Conservation (phyloP, 2,888 invertebrate species). For the Hypercompe scribonia region DNA sequence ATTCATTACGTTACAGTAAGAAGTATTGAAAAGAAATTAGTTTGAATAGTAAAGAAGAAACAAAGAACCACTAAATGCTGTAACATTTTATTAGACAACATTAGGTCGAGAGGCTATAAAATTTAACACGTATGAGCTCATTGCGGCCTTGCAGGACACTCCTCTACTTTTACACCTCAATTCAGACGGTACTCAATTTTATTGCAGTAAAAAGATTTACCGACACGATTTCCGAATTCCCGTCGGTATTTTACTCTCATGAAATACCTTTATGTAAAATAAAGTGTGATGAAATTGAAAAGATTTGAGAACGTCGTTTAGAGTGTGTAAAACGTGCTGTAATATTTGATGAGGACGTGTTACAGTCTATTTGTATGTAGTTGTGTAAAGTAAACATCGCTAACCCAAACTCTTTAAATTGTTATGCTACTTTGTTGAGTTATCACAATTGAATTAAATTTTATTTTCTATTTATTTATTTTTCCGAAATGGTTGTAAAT, state of each 20-base stretch:
- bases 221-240: conserved; percentile 43
- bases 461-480: no score
- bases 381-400: conserved; percentile 12
- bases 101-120: conserved; percentile 56
- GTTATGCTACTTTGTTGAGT: background rate
- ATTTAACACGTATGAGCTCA: conserved; percentile 56
- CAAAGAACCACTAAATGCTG: conserved; percentile 24
- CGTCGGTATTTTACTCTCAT: conserved; percentile 34
- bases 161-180: conserved; percentile 59
- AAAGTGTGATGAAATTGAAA: conserved; percentile 39
- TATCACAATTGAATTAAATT: background rate
- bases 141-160: conserved; percentile 38
- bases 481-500: no score
- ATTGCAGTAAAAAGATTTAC: conserved; percentile 64
- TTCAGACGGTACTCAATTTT: conserved; percentile 62
- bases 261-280: conserved; percentile 22
- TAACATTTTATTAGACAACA: conserved; percentile 45
- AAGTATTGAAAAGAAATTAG: background rate
- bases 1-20: background rate
- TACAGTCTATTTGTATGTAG: conserved; percentile 5
- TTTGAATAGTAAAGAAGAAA: conserved; percentile 3
- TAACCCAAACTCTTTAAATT: background rate
- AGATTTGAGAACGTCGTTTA: conserved; percentile 31
- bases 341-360: conserved; percentile 25
- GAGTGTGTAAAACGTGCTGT: conserved; percentile 33